Conservation (phyloP, 1,140 invertebrate genomes). For the Philopotamus ludificatus region DNA sequence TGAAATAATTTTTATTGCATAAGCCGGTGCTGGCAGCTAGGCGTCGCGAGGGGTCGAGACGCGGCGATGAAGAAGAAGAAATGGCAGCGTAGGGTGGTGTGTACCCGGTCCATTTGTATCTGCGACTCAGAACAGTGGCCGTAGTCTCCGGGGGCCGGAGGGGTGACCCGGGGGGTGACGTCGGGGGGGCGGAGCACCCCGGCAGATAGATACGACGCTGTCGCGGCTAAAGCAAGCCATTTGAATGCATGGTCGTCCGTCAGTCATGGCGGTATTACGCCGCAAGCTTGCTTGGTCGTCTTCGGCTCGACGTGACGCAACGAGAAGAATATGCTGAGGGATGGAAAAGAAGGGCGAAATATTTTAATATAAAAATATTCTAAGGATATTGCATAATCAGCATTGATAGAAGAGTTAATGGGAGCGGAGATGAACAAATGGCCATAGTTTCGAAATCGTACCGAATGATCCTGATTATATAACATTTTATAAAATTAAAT, state of each 20-base stretch:
- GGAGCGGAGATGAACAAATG: too few relatives aligned
- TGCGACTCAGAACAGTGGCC: not conserved
- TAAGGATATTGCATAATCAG: too few relatives aligned
- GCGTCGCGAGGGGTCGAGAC: not conserved
- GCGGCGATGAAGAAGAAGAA: not conserved
- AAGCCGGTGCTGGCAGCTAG: not conserved
- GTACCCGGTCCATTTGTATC: constrained; percentile 26
- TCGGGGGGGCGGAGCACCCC: constrained; percentile 10
- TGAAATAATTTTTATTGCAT: not conserved
- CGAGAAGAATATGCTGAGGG: too few relatives aligned
- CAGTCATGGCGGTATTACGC: constrained; percentile 63
- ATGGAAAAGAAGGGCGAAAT: too few relatives aligned
- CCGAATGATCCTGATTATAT: too few relatives aligned
- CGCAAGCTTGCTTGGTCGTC: constrained; percentile 43
- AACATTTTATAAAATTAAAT: too few relatives aligned
- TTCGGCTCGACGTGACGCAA: constrained; percentile 36
- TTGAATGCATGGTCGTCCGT: constrained; percentile 70
- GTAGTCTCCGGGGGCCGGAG: not conserved
- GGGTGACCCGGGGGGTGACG: not conserved
- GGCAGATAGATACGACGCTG: constrained; percentile 39
- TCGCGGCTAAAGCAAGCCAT: constrained; percentile 62
- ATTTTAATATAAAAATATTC: too few relatives aligned
- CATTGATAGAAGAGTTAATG: too few relatives aligned
- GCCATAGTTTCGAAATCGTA: too few relatives aligned
- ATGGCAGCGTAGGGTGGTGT: not conserved